Conservation (phyloP, 2,888 invertebrate species). For the Malacosoma neustria region DNA sequence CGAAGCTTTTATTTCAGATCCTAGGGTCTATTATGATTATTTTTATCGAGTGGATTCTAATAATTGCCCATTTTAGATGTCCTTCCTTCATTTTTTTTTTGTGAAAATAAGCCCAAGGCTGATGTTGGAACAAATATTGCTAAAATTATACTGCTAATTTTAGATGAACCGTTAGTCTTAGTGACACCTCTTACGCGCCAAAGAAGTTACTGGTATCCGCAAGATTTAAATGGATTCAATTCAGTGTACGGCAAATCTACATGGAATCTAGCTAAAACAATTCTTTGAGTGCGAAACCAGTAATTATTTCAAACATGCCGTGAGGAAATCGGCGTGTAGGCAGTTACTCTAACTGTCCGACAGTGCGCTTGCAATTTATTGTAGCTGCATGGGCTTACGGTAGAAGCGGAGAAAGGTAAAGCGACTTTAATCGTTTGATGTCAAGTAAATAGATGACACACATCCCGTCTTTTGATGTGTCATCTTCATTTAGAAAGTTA, state of each 20-base stretch:
- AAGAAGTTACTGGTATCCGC: no score
- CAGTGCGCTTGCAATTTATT: conserved; percentile 21
- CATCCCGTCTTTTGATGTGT: not conserved
- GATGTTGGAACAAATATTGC: no score
- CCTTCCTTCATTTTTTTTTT: no score
- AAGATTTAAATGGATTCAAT: not conserved
- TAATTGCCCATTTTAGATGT: no score
- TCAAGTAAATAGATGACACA: not conserved
- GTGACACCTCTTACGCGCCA: no score
- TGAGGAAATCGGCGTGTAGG: conserved; percentile 32
- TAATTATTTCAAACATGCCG: conserved; percentile 48
- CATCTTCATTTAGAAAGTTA: no score
- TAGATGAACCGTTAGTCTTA: no score
- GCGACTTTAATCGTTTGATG: not conserved
- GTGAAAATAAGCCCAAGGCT: no score
- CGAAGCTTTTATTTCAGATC: no score
- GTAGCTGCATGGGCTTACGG: conserved; percentile 6
- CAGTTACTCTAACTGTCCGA: conserved; percentile 37
- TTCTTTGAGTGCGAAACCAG: conserved; percentile 7
- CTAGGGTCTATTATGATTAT: no score
- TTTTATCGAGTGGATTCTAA: no score
- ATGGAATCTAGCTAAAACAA: not conserved
- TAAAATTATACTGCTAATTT: no score
- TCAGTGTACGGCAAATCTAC: not conserved
- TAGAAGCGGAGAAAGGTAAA: conserved; percentile 2